Conservation (phyloP, 2,888 invertebrate species). For the Lithosia quadra region DNA sequence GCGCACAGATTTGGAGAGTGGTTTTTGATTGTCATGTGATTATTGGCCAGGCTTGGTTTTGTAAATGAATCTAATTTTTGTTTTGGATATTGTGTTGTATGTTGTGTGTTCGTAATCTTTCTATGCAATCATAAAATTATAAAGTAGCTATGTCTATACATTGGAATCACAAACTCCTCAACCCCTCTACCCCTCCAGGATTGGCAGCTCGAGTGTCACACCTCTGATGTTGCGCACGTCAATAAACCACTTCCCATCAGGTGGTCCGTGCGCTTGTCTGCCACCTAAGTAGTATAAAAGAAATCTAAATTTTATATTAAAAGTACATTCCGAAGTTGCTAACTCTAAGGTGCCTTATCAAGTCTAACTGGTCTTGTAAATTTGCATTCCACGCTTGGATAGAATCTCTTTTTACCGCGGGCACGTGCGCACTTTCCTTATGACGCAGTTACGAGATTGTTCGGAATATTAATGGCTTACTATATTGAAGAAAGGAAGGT, state of each 20-base stretch:
- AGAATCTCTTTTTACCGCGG: neutral
- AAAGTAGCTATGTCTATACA: no score
- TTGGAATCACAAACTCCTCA: no score
- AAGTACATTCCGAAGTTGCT: neutral
- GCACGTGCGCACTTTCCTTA: neutral
- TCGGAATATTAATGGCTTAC: slow-evolving; percentile 6
- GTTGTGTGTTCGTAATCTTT: no score
- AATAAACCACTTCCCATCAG: no score
- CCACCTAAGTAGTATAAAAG: no score
- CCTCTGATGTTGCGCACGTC: no score
- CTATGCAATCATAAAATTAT: no score
- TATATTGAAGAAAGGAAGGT: neutral
- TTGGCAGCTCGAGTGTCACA: no score
- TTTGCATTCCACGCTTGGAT: neutral
- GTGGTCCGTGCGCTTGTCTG: no score
- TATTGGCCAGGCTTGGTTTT: neutral
- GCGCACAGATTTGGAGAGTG: neutral
- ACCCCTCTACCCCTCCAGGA: no score
- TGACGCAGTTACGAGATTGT: neutral
- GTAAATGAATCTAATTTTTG: neutral
- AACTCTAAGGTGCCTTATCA: neutral
- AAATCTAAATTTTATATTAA: neutral
- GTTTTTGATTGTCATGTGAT: neutral
- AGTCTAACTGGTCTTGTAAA: neutral
- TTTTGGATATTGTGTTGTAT: neutral